Percentiles rank a stretch among this genome's conserved stretches.
phyloP scores from a whole-genome alignment of 2,113 vertebrate species.

The Chaetops frenatus region DNA sequence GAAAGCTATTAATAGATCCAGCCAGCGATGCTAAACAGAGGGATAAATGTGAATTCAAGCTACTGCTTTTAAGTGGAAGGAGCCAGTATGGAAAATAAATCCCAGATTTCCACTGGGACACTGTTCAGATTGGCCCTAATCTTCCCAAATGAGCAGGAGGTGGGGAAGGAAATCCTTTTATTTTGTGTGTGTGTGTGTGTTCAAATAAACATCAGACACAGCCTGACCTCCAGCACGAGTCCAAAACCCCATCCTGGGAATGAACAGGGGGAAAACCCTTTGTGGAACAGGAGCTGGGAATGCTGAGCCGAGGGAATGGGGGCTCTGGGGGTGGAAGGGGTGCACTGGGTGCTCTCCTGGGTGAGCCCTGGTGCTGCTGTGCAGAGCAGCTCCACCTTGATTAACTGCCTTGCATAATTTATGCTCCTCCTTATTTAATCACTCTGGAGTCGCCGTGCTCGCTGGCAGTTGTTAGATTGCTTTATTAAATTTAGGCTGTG shows the following conservation, averaged over 20 bases:
- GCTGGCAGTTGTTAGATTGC: constrained; percentile 37
- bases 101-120: background rate
- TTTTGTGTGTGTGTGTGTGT: background rate
- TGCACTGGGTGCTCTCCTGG: background rate
- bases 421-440: constrained; percentile 22
- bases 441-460: background rate
- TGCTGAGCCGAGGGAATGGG: background rate
- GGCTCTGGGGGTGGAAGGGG: background rate
- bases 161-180: background rate
- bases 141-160: background rate
- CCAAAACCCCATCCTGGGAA: background rate
- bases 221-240: background rate
- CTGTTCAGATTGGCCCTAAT: background rate
- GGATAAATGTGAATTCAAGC: background rate
- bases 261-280: background rate
- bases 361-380: background rate
- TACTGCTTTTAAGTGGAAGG: background rate
- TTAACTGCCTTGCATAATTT: background rate
- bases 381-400: background rate
- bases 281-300: background rate
- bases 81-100: background rate
- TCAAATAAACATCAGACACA: background rate
- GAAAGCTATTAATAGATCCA: background rate
- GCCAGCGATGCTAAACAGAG: background rate
- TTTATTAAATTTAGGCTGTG: constrained; percentile 53